Percentiles rank a stretch among this genome's conserved stretches.
Conservation (phyloP, 2,888 invertebrate species). For the Aleiodes alternator region DNA sequence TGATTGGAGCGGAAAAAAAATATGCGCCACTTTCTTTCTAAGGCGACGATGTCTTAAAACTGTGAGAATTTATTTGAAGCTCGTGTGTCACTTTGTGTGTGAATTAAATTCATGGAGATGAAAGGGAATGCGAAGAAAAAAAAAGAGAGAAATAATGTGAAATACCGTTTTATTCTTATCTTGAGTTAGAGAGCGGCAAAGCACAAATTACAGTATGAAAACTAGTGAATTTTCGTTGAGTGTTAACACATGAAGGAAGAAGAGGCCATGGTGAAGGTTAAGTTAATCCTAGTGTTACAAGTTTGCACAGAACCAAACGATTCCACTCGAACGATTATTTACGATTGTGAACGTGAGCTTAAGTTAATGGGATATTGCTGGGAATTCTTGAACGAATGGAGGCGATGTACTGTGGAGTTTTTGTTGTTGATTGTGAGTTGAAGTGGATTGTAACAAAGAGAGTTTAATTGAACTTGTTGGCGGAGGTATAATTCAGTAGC, state of each 20-base stretch:
- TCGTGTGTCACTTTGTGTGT: no score
- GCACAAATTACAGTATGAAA: conserved; percentile 16
- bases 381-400: neutral
- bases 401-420: neutral
- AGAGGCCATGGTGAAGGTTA: conserved; percentile 28
- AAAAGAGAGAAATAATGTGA: neutral
- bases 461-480: no score
- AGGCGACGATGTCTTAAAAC: no score
- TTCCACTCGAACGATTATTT: conserved; percentile 29
- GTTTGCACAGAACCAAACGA: conserved; percentile 8
- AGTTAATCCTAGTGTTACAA: conserved; percentile 11
- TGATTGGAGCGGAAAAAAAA: no score
- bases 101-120: no score
- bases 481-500: no score
- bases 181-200: conserved; percentile 10
- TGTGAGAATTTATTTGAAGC: no score
- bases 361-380: conserved; percentile 13
- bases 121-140: neutral
- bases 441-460: neutral
- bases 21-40: no score
- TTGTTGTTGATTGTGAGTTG: neutral
- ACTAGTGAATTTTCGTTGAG: conserved; percentile 21
- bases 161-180: conserved; percentile 27
- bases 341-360: conserved; percentile 15
- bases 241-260: conserved; percentile 20